These are phyloP conservation scores for Acleris laterana DNA, from an alignment of 2,888 invertebrate species.

Conservation along the genomic window DNA sequence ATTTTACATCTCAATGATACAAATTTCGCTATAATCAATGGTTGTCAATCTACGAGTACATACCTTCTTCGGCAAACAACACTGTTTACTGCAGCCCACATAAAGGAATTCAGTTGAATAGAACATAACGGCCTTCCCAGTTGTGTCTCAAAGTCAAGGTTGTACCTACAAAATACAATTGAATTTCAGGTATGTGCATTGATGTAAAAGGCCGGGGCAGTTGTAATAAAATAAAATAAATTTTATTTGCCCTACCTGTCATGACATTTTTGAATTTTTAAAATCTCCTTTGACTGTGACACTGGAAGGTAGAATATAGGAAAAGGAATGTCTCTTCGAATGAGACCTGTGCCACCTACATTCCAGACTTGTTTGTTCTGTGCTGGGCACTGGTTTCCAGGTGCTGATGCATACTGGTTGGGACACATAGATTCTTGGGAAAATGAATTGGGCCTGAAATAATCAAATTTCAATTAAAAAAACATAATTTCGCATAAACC, in stretches of 20 bases:
- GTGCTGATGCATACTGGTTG: constrained; percentile 87
- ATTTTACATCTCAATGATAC: background rate
- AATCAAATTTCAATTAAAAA: background rate
- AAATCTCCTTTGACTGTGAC: constrained; percentile 79
- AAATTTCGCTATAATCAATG: background rate
- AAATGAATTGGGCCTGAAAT: constrained; percentile 65
- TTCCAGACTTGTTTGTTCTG: constrained; percentile 92
- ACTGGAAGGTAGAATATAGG: constrained; percentile 91
- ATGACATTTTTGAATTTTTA: constrained; percentile 86
- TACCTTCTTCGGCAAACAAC: constrained; percentile 92
- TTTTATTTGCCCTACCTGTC: constrained; percentile 60
- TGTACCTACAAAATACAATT: constrained; percentile 81
- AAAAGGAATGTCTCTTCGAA: constrained; percentile 93
- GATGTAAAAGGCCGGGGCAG: too few species aligned
- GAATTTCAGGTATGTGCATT: background rate
- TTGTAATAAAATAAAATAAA: background rate
- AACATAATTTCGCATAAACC: background rate
- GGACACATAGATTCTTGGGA: constrained; percentile 92
- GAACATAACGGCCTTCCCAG: constrained; percentile 91
- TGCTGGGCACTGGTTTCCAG: constrained; percentile 77
- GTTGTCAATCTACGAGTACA: constrained; percentile 40
- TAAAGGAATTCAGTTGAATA: constrained; percentile 93
- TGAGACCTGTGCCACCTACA: constrained; percentile 88
- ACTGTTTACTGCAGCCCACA: constrained; percentile 95
- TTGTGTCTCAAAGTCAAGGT: constrained; percentile 87